phyloP scores from a whole-genome alignment of 1,140 invertebrate genomes.

The Neodiprion lecontei region DNA sequence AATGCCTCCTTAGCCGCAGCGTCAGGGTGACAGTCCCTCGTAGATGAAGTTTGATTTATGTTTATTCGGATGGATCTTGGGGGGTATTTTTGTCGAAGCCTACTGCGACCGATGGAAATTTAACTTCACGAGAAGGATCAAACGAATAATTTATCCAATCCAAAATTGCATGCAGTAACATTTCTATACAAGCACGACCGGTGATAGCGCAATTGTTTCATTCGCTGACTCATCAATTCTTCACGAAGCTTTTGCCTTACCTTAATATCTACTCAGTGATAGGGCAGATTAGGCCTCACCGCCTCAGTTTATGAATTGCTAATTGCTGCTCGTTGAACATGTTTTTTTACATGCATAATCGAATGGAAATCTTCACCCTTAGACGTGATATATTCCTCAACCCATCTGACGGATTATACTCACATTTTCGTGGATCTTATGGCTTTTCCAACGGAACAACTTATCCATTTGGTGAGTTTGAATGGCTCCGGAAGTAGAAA shows the following conservation, averaged over 20 bases:
- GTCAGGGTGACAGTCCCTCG: neutral
- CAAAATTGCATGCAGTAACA: too few relatives aligned
- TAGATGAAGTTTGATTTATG: neutral
- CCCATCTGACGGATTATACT: conserved; percentile 34
- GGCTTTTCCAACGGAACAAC: conserved; percentile 54
- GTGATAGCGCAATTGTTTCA: too few relatives aligned
- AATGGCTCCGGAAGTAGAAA: neutral
- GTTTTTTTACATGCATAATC: conserved; percentile 32
- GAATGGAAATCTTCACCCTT: conserved; percentile 31
- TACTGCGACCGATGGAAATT: too few relatives aligned
- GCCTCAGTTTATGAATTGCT: conserved; percentile 12
- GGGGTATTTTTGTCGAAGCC: neutral
- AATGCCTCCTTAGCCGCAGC: neutral
- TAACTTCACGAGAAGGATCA: too few relatives aligned
- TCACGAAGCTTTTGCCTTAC: too few relatives aligned
- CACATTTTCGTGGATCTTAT: conserved; percentile 51
- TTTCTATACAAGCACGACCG: too few relatives aligned
- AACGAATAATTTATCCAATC: too few relatives aligned
- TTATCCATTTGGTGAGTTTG: conserved; percentile 42
- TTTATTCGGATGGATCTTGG: neutral
- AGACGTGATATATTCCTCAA: conserved; percentile 14
- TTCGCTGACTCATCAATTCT: too few relatives aligned
- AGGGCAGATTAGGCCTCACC: neutral
- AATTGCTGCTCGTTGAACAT: conserved; percentile 11
- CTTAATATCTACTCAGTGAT: neutral